Evolutionary conservation across 2,888 invertebrate genomes (phyloP), one percentile per base, ranked within the genome.

Genomic region (Ceraclea dissimilis): DNA sequence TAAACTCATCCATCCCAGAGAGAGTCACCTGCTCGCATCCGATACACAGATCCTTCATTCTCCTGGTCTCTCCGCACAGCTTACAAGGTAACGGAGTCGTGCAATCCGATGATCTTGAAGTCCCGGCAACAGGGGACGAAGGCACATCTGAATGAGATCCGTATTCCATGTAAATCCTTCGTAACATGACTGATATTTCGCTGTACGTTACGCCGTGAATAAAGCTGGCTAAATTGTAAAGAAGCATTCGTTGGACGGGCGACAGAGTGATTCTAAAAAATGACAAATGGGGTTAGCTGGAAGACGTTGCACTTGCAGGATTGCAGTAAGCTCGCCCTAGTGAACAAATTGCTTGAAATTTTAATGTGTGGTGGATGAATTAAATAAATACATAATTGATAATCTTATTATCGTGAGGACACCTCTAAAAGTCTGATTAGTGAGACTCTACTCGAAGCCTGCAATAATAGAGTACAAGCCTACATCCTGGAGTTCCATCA

Each of bases 1-100:
- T 58, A 48, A 48, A 62, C 16, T 54, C 54, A 13, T 18, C 33
- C 2, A 20, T 26, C 1, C 51, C 33, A 1, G 54, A 26, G 19
- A 56, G 60, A 6, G 22, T 16, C 2, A 44, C 39, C 5, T 72
- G 74, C 60, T 75, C 74, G 64, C 76, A 77, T 51, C 72, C 71
- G 4, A 71, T 62, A 64, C 74, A 76, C 44, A 73, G 61, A 57
- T 73, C 73, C 20, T 66, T 70, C 10, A 67, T 33, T 26, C 39
- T 56, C 47, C 56, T 57, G 19, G 16, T 58, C 49, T 58, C 63
- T 57, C 43, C 61, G 52, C 31, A 39, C 18, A 20, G 11, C 58
- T 58, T 33, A 52, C 58, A 55, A 51, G 47, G 22, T 34, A 39
- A 16, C 11, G 17, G 31, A 10, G 48, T 34, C 2, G 34, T 13